Evolutionary conservation across 2,888 invertebrate species (phyloP), one percentile per base, ranked within the genome.

Genomic region (Drosophila ustulata): DNA sequence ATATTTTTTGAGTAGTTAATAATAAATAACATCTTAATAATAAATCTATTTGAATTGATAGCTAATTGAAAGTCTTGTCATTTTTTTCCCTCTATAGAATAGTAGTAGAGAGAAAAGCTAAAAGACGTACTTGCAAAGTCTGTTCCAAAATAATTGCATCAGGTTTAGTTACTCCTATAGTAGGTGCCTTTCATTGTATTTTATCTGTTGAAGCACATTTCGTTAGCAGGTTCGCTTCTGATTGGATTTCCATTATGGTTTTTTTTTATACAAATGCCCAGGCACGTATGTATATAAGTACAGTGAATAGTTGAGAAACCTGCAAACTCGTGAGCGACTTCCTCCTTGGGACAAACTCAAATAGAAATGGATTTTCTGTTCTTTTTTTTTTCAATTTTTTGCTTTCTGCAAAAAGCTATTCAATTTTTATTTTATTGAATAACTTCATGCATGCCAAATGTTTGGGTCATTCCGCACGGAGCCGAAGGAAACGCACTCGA

Each of bases 371-470:
- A 55, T 52, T 32, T 18, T 18, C 18, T 18, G 18, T 18, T 18
- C 18, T 18, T 18, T 18, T 18, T 18, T 65, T 66, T 58, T 28
- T 66, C 3, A 9, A 28, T 28, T 59, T 50, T 68, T 63, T 63
- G n/a, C 45, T 4, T 53, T 37, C 26, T 28, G 61, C 55, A 51
- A 52, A 58, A 65, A 77, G 67, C 66, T 64, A 80, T 88, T 84
- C 87, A 80, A 83, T 88, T 84, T 88, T 83, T 83, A 86, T 84
- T 82, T 75, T 73, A 78, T 75, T 78, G 87, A 88, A 87, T 87
- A 88, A 81, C 84, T 88, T 80, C 70, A 75, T 83, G 88, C 81
- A 83, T 88, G 71, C 68, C 79, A 80, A 82, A 80, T 82, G 83
- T 69, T 71, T 62, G 39, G 63, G 51, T 80, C 69, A 58, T 45